Evolutionary conservation across 2,113 vertebrate genomes (phyloP), one percentile per base, ranked within the genome.

Genomic region (Trematocara macrostoma): DNA sequence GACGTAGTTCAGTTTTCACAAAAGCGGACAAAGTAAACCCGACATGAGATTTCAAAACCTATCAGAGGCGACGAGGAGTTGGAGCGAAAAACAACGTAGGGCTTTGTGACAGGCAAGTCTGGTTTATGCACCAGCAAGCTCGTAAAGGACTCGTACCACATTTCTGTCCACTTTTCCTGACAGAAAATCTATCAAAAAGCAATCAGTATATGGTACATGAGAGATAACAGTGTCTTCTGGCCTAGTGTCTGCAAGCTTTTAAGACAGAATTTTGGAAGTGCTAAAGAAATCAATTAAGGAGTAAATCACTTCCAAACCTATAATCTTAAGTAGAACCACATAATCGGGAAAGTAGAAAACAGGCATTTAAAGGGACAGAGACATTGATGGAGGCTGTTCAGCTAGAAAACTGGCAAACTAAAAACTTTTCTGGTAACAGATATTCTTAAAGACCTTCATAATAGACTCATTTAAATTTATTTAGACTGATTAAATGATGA

Each of bases 31-130:
- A 79, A 84, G 31, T 26, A 49, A 79, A 81, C 40, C 82, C 85
- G 88, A 94, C 87, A 85, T 59, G 59, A 82, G 82, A 10, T 76
- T 92, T 84, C 57, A 16, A 7, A 84, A 23, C 47, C 84, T 64
- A 86, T 88, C 86, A 78, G 12, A 59, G 78, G 45, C 61, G 79
- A 79, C 4, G 11, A 83, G 84, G 52, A 69, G 47, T 40, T 67
- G 35, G 76, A 86, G 79, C 5, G 2, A 52, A 84, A 84, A 81
- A 82, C 49, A 51, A 9, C 18, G 52, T 79, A 10, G 59, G 78
- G 12, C 35, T 49, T 57, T 6, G 8, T 16, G 35, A 86, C 9
- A 2, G 38, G 78, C 16, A 8, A 11, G 42, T 81, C 84, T 56
- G 4, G 9, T 34, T 80, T 45, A 42, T 76, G 45, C 12, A 35